Evolutionary conservation across 2,797 vertebrate genomes (phyloP).

Genomic region (Onychomys torridus): DNA sequence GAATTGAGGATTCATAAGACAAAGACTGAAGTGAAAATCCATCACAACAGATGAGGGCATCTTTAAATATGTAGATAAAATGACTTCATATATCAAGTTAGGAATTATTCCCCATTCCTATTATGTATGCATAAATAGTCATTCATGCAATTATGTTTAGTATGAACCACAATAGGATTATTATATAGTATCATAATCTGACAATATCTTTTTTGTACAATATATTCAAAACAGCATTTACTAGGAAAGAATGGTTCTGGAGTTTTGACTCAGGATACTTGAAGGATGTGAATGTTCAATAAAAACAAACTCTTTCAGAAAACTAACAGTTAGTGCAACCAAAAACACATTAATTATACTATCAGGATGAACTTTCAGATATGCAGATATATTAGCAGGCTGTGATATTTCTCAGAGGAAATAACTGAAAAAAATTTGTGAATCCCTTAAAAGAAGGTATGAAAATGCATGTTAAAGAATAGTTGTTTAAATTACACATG

Average conservation of each 20-base stretch:
- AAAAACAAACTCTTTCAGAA: background rate
- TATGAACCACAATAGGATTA: background rate
- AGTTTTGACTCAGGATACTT: background rate
- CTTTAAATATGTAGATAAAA: background rate
- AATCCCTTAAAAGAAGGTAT: slow-evolving; percentile 31
- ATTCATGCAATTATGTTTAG: background rate
- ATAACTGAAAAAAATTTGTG: background rate
- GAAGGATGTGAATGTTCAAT: background rate
- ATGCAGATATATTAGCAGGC: background rate
- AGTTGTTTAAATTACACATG: background rate
- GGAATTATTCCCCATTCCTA: background rate
- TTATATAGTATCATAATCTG: background rate
- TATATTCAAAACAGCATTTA: background rate
- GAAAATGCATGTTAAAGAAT: background rate
- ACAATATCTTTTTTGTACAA: background rate
- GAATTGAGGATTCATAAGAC: background rate
- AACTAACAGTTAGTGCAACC: background rate
- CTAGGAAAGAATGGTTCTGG: background rate
- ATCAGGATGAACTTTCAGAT: background rate
- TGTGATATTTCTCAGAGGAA: background rate
- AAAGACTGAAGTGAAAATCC: background rate
- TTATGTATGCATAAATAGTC: background rate
- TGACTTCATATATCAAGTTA: background rate
- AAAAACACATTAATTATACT: background rate
- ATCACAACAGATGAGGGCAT: background rate